A percentile compares a stretch with the other conserved stretches of the same genome.
Conservation (phyloP, 2,113 vertebrate species). For the Centropus bengalensis region DNA sequence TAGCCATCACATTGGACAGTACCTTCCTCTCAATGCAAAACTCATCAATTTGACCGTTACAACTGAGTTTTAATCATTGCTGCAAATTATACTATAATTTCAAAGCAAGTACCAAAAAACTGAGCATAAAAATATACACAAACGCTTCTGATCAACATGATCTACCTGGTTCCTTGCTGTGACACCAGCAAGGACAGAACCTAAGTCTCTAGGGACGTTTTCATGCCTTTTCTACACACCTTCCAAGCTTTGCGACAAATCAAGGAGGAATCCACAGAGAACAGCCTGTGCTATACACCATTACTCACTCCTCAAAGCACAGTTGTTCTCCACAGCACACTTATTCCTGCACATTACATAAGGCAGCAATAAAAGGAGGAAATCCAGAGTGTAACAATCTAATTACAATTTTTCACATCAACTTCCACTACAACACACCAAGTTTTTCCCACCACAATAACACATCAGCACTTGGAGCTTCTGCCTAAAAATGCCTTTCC, state of each 20-base stretch:
- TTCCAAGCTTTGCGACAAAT: not conserved
- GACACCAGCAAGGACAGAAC: not conserved
- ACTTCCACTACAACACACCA: not conserved
- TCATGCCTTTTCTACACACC: not conserved
- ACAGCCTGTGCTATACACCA: not conserved
- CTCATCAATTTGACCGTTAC: not conserved
- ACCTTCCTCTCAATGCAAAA: not conserved
- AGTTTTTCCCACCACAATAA: not conserved
- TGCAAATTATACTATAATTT: not conserved
- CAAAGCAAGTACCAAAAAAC: not conserved
- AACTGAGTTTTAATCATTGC: not conserved
- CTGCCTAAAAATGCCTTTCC: not conserved
- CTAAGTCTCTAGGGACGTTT: not conserved
- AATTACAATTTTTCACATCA: not conserved
- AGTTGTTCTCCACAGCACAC: not conserved
- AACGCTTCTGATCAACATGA: not conserved
- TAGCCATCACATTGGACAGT: not conserved
- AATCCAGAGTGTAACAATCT: not conserved
- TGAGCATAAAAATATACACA: not conserved
- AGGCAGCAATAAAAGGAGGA: not conserved
- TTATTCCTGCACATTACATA: not conserved
- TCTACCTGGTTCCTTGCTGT: not conserved
- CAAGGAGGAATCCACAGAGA: not conserved
- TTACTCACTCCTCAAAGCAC: not conserved
- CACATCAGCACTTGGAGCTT: not conserved